These are phyloP conservation scores for Nesometra sesokonis DNA, from an alignment of 35 echinoderm and acorn worm species.

Conservation along the genomic window DNA sequence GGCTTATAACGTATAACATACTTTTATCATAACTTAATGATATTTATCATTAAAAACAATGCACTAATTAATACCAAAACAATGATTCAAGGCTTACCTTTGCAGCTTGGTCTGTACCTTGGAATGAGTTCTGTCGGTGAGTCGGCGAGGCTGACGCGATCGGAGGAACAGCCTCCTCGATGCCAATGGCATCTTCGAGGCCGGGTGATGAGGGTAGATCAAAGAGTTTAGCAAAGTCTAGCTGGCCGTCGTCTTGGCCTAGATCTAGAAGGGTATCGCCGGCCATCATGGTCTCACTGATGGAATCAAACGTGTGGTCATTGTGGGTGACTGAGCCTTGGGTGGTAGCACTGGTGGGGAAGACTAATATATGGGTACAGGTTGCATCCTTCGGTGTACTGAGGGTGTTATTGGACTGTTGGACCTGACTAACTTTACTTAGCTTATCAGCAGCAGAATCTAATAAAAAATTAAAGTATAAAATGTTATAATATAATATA, in stretches of 20 bases:
- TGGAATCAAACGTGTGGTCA: constrained; percentile 5
- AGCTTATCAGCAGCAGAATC: constrained; percentile 92
- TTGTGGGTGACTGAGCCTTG: constrained; percentile 42
- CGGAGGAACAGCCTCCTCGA: not conserved
- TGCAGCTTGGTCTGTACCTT: not conserved
- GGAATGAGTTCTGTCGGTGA: not conserved
- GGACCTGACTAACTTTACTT: constrained; percentile 68
- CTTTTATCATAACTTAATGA: too few relatives aligned
- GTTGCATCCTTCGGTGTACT: constrained; percentile 92
- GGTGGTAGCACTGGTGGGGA: constrained; percentile 95
- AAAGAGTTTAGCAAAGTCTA: not conserved
- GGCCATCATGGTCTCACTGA: constrained; percentile 17
- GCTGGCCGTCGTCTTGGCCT: not conserved
- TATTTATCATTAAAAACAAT: too few relatives aligned
- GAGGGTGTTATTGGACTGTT: constrained; percentile 79
- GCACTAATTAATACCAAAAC: too few relatives aligned
- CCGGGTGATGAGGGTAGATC: not conserved
- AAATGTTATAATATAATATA: too few relatives aligned
- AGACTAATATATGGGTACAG: constrained; percentile 97
- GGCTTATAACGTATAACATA: too few relatives aligned
- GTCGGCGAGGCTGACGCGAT: not conserved
- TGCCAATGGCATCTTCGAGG: not conserved
- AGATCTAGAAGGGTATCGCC: not conserved
- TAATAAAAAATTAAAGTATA: constrained; percentile 12
- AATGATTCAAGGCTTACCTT: not conserved